phyloP scores from a whole-genome alignment of 2,113 vertebrate species.

The Orientallactaga bullata region DNA sequence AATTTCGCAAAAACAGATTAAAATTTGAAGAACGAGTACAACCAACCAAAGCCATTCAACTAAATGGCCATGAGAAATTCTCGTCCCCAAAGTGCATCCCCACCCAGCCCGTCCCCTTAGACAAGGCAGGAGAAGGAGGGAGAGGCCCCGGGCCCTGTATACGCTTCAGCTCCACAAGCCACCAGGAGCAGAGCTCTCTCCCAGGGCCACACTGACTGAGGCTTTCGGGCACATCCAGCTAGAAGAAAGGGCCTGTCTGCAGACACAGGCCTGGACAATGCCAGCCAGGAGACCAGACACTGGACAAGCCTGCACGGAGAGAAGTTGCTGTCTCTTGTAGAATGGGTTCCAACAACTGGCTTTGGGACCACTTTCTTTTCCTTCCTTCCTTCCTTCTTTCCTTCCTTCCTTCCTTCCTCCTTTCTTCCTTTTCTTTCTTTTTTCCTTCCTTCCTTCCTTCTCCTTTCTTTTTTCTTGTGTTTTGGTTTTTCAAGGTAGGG shows the following conservation, averaged over 20 bases:
- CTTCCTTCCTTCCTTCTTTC: neutral
- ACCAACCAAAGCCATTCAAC: constrained; percentile 51
- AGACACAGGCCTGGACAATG: neutral
- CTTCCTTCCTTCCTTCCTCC: neutral
- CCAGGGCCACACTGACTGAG: constrained; percentile 60
- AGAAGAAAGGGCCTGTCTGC: constrained; percentile 38
- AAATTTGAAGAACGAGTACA: constrained; percentile 61
- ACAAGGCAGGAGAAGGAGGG: neutral
- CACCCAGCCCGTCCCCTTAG: neutral
- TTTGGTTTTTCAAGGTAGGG: no score
- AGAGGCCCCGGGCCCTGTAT: neutral
- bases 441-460: no score
- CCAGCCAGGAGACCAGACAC: neutral
- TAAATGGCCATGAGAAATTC: neutral
- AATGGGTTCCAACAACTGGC: neutral
- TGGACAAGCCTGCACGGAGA: neutral
- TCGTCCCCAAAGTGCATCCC: neutral
- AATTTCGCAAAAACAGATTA: constrained; percentile 77
- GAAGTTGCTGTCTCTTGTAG: neutral
- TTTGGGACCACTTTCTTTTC: neutral
- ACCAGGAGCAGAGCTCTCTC: neutral
- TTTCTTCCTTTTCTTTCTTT: neutral
- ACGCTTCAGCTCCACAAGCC: neutral
- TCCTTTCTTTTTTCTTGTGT: no score
- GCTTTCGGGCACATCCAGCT: constrained; percentile 58